Evolutionary conservation across 2,797 vertebrate genomes (phyloP).

Genomic region (Pantherophis alleghaniensis): DNA sequence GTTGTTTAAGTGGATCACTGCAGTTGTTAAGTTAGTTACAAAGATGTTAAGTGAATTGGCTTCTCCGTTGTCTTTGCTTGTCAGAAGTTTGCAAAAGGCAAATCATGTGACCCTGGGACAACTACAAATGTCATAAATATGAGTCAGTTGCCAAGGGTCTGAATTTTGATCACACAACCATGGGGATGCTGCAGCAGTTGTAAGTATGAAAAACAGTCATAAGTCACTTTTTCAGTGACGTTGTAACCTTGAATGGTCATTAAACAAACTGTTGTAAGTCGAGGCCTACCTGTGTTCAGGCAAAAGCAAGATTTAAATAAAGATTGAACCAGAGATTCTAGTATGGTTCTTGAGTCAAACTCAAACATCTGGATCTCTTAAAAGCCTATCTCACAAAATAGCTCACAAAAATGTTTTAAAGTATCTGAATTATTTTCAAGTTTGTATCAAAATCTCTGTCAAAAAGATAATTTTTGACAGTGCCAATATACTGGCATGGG

Average conservation of each 20-base stretch:
- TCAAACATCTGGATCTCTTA: not conserved
- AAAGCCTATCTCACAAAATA: not conserved
- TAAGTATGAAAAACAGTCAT: not conserved
- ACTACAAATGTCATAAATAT: too few relatives aligned
- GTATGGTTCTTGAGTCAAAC: not conserved
- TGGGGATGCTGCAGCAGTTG: too few relatives aligned
- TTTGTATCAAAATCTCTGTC: not conserved
- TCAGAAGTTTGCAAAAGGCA: not conserved
- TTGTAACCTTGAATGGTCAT: not conserved
- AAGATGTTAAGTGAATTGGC: not conserved
- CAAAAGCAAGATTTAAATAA: not conserved
- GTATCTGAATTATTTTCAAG: not conserved
- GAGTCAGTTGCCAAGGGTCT: too few relatives aligned
- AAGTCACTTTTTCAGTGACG: not conserved
- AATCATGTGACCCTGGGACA: too few relatives aligned
- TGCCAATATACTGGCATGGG: not conserved
- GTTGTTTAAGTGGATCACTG: not conserved
- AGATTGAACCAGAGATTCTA: not conserved
- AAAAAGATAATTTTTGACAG: not conserved
- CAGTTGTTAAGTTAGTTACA: not conserved
- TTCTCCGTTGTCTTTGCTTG: not conserved
- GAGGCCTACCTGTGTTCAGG: not conserved
- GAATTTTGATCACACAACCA: too few relatives aligned
- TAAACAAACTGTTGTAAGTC: not conserved
- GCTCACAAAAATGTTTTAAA: not conserved